phyloP scores from a whole-genome alignment of 2,888 invertebrate species.

The Sericinus montela region DNA sequence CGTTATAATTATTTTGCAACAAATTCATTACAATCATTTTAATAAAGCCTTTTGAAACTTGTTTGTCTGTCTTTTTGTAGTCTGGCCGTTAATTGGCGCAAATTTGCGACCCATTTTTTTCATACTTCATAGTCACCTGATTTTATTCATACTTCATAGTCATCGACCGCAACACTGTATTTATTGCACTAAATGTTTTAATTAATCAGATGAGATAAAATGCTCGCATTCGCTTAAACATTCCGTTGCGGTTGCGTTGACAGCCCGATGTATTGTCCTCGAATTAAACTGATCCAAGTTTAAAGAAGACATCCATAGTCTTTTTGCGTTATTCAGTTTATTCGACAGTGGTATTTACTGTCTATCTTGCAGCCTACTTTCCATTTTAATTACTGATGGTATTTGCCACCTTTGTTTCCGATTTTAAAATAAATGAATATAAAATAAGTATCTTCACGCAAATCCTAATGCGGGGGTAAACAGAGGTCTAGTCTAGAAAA shows the following conservation, averaged over 20 bases:
- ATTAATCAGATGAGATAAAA: constrained; percentile 78
- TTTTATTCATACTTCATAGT: constrained; percentile 23
- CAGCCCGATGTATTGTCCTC: constrained; percentile 76
- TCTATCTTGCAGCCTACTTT: constrained; percentile 11
- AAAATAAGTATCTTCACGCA: no score
- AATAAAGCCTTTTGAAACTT: no score
- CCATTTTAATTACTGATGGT: constrained; percentile 15
- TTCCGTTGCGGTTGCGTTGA: constrained; percentile 74
- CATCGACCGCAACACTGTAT: constrained; percentile 39
- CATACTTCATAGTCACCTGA: constrained; percentile 23
- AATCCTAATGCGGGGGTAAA: no score
- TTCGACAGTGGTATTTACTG: constrained; percentile 24
- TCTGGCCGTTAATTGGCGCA: neutral
- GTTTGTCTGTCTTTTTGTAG: no score
- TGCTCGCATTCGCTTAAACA: constrained; percentile 69
- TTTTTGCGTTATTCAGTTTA: constrained; percentile 35
- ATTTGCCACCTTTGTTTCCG: no score
- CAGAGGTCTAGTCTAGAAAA: no score
- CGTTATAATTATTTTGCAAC: no score
- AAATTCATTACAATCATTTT: no score
- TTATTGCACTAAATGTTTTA: constrained; percentile 78
- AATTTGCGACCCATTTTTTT: constrained; percentile 22
- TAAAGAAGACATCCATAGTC: constrained; percentile 56
- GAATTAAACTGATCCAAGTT: constrained; percentile 57
- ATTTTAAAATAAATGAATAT: no score